Conservation (phyloP, 2,888 invertebrate genomes). For the Conomelus anceps region DNA sequence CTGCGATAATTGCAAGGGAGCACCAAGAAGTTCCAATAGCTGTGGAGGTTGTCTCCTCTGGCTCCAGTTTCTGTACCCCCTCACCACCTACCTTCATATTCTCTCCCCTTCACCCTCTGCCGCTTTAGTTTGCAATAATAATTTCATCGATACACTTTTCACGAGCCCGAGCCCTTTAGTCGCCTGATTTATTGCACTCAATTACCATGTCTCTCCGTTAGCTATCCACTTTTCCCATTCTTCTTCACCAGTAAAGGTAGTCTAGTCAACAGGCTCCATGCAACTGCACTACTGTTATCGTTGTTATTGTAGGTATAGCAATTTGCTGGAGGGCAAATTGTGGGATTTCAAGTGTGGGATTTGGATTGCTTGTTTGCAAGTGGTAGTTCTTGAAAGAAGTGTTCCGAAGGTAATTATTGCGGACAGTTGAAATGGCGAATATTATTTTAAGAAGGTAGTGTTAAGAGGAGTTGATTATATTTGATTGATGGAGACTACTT, state of each 20-base stretch:
- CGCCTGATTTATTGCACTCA: not conserved
- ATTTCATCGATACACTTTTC: not conserved
- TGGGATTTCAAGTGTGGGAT: no score
- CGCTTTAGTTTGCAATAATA: not conserved
- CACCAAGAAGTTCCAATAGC: not conserved
- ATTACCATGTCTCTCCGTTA: not conserved
- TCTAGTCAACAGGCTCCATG: no score
- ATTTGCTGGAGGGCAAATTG: not conserved
- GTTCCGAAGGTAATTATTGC: not conserved
- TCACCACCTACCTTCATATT: no score
- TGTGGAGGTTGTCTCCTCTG: not conserved
- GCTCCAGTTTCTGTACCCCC: not conserved
- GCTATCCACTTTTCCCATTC: not conserved
- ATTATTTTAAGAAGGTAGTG: no score
- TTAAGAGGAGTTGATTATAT: not conserved
- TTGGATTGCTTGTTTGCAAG: not conserved
- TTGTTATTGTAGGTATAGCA: not conserved
- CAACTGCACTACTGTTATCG: not conserved
- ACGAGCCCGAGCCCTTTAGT: not conserved
- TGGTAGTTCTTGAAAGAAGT: not conserved
- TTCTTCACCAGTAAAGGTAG: not conserved
- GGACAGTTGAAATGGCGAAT: not conserved
- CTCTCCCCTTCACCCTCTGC: not conserved
- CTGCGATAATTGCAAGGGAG: not conserved
- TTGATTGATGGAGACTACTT: not conserved